phyloP scores from a whole-genome alignment of 2,113 vertebrate species.

The Heliornis fulica region DNA sequence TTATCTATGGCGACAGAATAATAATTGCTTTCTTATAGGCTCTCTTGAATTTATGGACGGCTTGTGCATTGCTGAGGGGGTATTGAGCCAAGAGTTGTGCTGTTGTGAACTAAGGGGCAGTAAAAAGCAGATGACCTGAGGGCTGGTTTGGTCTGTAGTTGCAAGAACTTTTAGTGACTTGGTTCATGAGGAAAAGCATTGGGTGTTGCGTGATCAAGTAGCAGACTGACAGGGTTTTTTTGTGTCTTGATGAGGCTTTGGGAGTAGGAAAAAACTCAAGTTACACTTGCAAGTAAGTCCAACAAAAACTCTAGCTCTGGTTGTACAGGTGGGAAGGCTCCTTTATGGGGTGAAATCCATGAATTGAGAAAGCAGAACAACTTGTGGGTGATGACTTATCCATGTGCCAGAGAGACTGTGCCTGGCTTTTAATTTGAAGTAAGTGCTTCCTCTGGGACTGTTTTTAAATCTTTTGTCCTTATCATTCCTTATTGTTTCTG shows the following conservation, averaged over 20 bases:
- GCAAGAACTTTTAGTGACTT: neutral
- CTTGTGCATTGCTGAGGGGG: neutral
- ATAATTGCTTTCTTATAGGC: neutral
- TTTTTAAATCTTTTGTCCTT: neutral
- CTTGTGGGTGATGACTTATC: neutral
- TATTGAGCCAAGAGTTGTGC: neutral
- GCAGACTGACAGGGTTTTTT: neutral
- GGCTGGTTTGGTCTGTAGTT: neutral
- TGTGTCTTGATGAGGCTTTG: neutral
- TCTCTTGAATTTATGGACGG: neutral
- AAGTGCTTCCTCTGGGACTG: neutral
- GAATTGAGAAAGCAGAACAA: neutral
- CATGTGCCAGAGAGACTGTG: neutral
- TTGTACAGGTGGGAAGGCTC: neutral
- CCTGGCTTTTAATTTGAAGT: neutral
- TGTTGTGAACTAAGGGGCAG: neutral
- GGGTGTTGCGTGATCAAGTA: neutral
- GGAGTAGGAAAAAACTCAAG: neutral
- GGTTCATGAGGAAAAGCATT: neutral
- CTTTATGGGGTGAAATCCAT: neutral
- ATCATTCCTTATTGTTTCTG: neutral
- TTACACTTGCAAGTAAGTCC: neutral
- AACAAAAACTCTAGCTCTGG: neutral
- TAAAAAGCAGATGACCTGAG: neutral
- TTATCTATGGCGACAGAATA: neutral